A percentile compares a stretch with the other conserved stretches of the same genome.
These are phyloP conservation scores for Clarias gariepinus DNA, from an alignment of 2,113 vertebrate genomes.

Conservation along the genomic window DNA sequence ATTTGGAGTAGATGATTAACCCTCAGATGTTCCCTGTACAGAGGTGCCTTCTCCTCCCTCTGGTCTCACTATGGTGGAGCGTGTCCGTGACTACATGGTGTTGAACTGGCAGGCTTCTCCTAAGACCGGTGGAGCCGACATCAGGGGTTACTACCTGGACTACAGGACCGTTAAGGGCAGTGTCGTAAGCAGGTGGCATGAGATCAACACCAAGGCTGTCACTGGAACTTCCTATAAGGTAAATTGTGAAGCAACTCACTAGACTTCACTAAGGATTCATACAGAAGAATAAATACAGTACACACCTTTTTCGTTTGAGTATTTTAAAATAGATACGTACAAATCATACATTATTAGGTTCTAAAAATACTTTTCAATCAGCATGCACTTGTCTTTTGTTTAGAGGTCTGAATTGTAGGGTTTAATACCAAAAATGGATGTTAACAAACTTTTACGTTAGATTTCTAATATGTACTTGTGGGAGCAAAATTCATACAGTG, in stretches of 20 bases:
- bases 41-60: slow-evolving; percentile 81
- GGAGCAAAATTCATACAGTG: no score
- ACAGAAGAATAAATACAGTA: neutral
- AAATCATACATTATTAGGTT: neutral
- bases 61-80: slow-evolving; percentile 83
- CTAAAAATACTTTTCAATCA: neutral
- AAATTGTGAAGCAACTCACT: slow-evolving; percentile 30
- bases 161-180: slow-evolving; percentile 83
- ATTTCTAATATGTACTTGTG: neutral
- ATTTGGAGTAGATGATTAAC: neutral
- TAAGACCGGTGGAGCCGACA: slow-evolving; percentile 80
- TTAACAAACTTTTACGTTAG: neutral
- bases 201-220: slow-evolving; percentile 85
- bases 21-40: slow-evolving; percentile 60
- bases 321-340: neutral
- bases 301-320: neutral
- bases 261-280: neutral
- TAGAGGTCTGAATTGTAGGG: neutral
- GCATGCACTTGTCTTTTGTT: neutral
- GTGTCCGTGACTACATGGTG: slow-evolving; percentile 86
- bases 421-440: neutral
- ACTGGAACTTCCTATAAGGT: slow-evolving; percentile 87
- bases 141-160: slow-evolving; percentile 93
- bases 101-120: slow-evolving; percentile 86
- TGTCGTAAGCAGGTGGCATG: slow-evolving; percentile 84